A percentile compares a stretch with the other conserved stretches of the same genome.
Conservation (phyloP, 2,113 vertebrate genomes). For the Larimichthys crocea region DNA sequence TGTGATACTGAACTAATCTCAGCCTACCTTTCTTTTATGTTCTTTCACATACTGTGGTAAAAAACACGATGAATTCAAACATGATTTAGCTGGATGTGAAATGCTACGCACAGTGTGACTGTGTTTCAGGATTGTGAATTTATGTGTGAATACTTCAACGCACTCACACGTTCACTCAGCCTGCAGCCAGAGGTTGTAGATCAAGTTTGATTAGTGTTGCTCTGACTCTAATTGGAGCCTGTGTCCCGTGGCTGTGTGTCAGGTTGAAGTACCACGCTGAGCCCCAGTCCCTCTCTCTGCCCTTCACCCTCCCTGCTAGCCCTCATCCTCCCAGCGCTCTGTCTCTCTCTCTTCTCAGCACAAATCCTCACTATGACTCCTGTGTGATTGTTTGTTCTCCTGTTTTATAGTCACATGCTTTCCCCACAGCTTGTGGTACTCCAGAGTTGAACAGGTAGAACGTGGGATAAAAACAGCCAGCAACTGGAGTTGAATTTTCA, state of each 20-base stretch:
- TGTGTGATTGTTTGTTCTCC: slow-evolving; percentile 20
- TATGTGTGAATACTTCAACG: slow-evolving; percentile 26
- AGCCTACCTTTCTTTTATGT: not conserved
- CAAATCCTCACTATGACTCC: slow-evolving; percentile 1
- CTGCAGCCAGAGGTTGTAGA: slow-evolving; percentile 68
- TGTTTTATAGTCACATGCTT: not conserved
- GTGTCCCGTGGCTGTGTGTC: slow-evolving; percentile 74
- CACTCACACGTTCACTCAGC: not conserved
- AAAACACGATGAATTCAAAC: slow-evolving; percentile 7
- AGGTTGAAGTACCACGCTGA: slow-evolving; percentile 65
- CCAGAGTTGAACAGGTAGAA: not conserved
- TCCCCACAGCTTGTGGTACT: not conserved
- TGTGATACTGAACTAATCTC: slow-evolving; percentile 36
- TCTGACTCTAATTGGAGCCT: slow-evolving; percentile 75
- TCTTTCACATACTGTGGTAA: not conserved
- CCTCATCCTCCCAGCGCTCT: slow-evolving; percentile 18
- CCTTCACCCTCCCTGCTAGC: slow-evolving; percentile 49
- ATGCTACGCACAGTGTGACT: slow-evolving; percentile 15
- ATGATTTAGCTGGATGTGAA: slow-evolving; percentile 16
- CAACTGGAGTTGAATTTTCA: not conserved
- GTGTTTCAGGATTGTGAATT: slow-evolving; percentile 10
- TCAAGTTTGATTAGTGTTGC: slow-evolving; percentile 78
- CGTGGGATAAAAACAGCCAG: not conserved
- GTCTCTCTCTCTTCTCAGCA: slow-evolving; percentile 11
- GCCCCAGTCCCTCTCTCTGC: slow-evolving; percentile 35